phyloP scores from a whole-genome alignment of 2,113 vertebrate species.

The Holacanthus passer region DNA sequence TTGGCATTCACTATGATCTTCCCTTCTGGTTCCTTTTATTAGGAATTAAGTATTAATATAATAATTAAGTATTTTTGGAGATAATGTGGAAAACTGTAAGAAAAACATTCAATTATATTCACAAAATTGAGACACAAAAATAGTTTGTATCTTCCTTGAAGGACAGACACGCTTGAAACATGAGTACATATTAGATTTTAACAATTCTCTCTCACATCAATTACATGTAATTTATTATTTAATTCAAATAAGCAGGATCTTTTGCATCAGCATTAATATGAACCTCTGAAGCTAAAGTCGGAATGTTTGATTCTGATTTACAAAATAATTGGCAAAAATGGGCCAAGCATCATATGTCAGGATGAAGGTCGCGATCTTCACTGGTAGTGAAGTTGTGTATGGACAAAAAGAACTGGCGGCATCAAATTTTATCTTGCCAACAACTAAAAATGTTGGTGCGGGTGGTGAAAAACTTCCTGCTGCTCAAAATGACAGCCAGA shows the following conservation, averaged over 20 bases:
- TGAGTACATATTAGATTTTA: not conserved
- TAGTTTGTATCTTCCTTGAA: too few species aligned
- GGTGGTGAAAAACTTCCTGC: not conserved
- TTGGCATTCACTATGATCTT: not conserved
- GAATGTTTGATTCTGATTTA: not conserved
- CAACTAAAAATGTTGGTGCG: not conserved
- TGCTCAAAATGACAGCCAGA: slow-evolving; percentile 11
- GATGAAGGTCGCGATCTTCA: not conserved
- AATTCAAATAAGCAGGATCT: not conserved
- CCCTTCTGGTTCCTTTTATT: not conserved
- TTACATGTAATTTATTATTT: not conserved
- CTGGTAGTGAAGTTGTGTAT: not conserved
- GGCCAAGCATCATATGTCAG: too few species aligned
- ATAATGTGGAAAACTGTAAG: too few species aligned
- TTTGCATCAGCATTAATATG: not conserved
- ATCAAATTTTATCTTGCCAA: slow-evolving; percentile 18
- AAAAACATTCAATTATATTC: too few species aligned
- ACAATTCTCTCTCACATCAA: not conserved
- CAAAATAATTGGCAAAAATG: not conserved
- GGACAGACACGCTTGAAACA: not conserved
- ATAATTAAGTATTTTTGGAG: too few species aligned
- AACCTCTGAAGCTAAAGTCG: too few species aligned
- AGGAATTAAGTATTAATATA: too few species aligned
- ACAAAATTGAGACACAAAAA: not conserved
- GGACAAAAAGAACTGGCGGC: not conserved